Evolutionary conservation across 1,140 invertebrate genomes (phyloP), one percentile per base, ranked within the genome.

Genomic region (Anoplophora glabripennis): DNA sequence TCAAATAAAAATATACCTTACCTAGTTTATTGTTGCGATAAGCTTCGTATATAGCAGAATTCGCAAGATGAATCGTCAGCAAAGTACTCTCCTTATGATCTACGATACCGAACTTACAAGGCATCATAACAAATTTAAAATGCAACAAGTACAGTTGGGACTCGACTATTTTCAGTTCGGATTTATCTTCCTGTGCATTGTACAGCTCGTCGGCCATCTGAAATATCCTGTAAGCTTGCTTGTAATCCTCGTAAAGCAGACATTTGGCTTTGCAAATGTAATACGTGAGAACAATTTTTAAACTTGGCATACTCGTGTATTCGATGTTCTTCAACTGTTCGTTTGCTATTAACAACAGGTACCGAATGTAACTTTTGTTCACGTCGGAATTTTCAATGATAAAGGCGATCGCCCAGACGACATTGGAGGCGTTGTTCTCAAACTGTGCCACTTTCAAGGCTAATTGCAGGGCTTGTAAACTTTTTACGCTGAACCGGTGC

Each of bases 231-330:
- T 54, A 17, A 1, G 52, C 21, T 8, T 54, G 18, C 7, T 44
- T 12, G 8, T 12, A 12, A 17, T 54, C 52, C 0, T 41, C 1
- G 17, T 34, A 28, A 10, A 54, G 44, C 14, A 54, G 35, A 28
- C 11, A 17, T 44, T 42, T 54, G 21, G 38, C 44, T 34, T 54
- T 54, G 14, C 40, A 40, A n/a, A 54, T 44, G 12, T 54, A 54
- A 35, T 54, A 54, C 3, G 14, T 54, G 11, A 54, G 34, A 18
- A 38, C 4, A 14, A 44, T 15, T 44, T 42, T 40, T 0, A 35
- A 14, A 44, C 44, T 15, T n/a, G 18, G 11, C 33, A 14, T n/a
- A 17, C 33, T 12, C 14, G 52, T 44, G 40, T 34, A 44, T 14
- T 38, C 21, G 4, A 8, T 15, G 7, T 12, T 44, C 10, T 54